Base-by-base conservation (phyloP, 2,113 vertebrate species). In the Euleptes europaea region DNA sequence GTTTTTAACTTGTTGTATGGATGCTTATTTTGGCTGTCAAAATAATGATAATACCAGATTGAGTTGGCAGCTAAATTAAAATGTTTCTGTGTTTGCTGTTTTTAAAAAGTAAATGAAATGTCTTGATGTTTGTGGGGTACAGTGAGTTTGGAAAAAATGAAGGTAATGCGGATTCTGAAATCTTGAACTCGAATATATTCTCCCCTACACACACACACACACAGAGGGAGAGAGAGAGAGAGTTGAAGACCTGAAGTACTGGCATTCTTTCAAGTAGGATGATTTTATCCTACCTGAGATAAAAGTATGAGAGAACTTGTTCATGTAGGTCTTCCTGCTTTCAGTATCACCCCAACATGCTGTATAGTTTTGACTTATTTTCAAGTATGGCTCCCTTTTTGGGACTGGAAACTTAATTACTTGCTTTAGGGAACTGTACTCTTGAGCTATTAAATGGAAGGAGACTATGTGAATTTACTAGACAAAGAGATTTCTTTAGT, bases 1-100 rank as follows among this genome's bases (percentile, higher is more conserved):
- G 88, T 85, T 85, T 67, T 63, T 77, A 88, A 67, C 84, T 63
- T 57, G 76, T 33, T 80, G 84, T 84, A 73, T 84, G 85, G 89
- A 89, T 92, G 88, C 90, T 94, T 88, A 60, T 89, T 92, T 82
- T 92, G 88, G 80, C 86, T 92, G 60, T 80, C 71, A 75, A 80
- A 54, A 35, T 65, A 7, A 78, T 0, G 40, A 71, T 67, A 80
- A 80, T 33, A 67, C 17, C 31, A 80, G 47, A 17, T 54, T 70
- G 12, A 19, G 4, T 38, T 69, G 63, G 51, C 51, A 33, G 15
- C 35, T 78, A 38, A 78, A 1, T 21, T 78, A 57, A 15, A 35
- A 51, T 57, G 28, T 26, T 11, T 71, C 2, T 78, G 1, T 63
- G 12, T 80, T 49, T 35, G 38, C 6, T 49, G 9, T 9, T 33